Evolutionary conservation across 2,113 vertebrate genomes (phyloP).

Genomic region (Balaeniceps rex): DNA sequence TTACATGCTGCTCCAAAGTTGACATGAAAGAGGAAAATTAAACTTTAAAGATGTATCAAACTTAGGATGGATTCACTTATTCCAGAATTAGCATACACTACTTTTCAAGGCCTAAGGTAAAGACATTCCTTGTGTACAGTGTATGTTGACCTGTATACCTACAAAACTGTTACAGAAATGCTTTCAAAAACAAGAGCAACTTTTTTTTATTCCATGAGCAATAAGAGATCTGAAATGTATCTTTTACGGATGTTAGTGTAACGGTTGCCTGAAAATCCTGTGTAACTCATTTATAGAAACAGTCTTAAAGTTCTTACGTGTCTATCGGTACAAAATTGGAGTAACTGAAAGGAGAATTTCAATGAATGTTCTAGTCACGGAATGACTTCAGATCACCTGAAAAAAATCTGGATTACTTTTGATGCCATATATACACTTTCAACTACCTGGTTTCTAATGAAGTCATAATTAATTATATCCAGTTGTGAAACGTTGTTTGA

Average conservation of each 20-base stretch:
- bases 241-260: not conserved
- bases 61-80: not conserved
- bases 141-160: not conserved
- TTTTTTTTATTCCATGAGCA: not conserved
- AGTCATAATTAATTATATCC: not conserved
- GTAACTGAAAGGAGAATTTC: not conserved
- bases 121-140: not conserved
- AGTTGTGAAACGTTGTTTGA: not conserved
- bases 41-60: not conserved
- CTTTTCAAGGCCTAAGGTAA: not conserved
- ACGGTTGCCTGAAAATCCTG: not conserved
- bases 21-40: not conserved
- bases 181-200: not conserved
- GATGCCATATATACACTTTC: not conserved
- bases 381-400: not conserved
- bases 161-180: not conserved
- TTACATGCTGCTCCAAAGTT: not conserved
- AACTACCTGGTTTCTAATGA: not conserved
- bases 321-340: not conserved
- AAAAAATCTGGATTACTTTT: not conserved
- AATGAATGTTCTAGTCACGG: not conserved
- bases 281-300: not conserved
- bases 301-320: accelerated
- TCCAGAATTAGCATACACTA: not conserved
- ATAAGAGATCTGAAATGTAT: not conserved